Conservation (phyloP, 2,888 invertebrate genomes). For the Mimas tiliae region DNA sequence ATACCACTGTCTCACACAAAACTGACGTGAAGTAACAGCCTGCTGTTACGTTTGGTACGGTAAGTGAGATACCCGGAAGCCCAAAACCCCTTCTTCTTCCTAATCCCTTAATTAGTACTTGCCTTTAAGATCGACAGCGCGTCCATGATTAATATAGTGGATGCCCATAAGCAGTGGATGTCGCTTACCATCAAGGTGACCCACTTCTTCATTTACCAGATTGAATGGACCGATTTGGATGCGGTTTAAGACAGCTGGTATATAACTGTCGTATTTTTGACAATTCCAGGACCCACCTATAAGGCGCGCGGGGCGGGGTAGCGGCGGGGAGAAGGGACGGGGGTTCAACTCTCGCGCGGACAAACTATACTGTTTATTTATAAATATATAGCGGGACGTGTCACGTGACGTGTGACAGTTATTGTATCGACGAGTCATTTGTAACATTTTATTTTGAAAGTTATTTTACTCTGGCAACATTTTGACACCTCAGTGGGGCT, state of each 20-base stretch:
- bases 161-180: too few relatives aligned
- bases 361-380: constrained; percentile 4
- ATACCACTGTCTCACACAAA: too few relatives aligned
- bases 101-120: too few relatives aligned
- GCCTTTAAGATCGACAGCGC: too few relatives aligned
- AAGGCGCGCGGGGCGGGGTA: not conserved
- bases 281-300: constrained; percentile 23
- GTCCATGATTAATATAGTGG: too few relatives aligned
- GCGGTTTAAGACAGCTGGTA: not conserved
- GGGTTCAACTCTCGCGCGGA: not conserved
- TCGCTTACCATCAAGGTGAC: too few relatives aligned
- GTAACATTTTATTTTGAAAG: constrained; percentile 8
- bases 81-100: too few relatives aligned
- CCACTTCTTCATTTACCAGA: too few relatives aligned
- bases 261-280: not conserved
- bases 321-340: not conserved
- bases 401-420: not conserved
- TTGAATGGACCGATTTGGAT: too few relatives aligned
- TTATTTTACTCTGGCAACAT: constrained; percentile 7
- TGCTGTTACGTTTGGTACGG: too few relatives aligned
- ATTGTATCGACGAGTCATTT: constrained; percentile 6
- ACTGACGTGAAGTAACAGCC: too few relatives aligned
- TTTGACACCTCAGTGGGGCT: not conserved
- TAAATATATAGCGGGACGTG: not conserved
- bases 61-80: too few relatives aligned